These are phyloP conservation scores for Drosophila hydei DNA, from an alignment of 1,140 invertebrate species.

Conservation along the genomic window DNA sequence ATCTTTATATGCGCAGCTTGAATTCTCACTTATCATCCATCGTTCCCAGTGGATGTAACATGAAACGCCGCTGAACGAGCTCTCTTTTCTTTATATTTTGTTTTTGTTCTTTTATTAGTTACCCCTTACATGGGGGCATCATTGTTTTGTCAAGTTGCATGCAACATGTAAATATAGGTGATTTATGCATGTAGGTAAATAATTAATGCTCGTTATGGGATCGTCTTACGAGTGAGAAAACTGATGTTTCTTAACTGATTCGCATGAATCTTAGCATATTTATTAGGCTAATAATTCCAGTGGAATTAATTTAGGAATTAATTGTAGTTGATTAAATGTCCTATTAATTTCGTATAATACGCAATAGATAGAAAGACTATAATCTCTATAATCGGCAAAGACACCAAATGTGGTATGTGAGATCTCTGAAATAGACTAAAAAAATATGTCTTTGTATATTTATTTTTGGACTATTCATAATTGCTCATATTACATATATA, in stretches of 20 bases:
- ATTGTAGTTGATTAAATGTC: too few species aligned
- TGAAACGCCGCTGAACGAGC: conserved; percentile 56
- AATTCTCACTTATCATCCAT: conserved; percentile 64
- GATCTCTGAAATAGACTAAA: too few species aligned
- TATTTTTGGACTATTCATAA: background rate
- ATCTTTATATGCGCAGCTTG: conserved; percentile 61
- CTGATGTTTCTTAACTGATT: background rate
- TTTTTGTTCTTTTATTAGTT: background rate
- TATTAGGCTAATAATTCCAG: too few species aligned
- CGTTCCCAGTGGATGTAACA: conserved; percentile 54
- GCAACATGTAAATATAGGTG: conserved; percentile 21
- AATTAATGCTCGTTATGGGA: conserved; percentile 7
- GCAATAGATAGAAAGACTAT: too few species aligned
- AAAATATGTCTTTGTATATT: too few species aligned
- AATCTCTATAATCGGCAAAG: too few species aligned
- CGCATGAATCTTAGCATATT: background rate
- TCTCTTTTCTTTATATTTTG: conserved; percentile 13
- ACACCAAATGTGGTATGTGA: too few species aligned
- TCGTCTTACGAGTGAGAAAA: background rate
- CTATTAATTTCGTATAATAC: too few species aligned
- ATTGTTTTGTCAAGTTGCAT: conserved; percentile 34
- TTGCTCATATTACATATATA: background rate
- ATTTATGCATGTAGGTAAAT: conserved; percentile 12
- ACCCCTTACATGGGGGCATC: conserved; percentile 12
- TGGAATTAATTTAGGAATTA: too few species aligned